Base-by-base conservation (phyloP, 1,140 invertebrate genomes). In the Epicauta chinensis region DNA sequence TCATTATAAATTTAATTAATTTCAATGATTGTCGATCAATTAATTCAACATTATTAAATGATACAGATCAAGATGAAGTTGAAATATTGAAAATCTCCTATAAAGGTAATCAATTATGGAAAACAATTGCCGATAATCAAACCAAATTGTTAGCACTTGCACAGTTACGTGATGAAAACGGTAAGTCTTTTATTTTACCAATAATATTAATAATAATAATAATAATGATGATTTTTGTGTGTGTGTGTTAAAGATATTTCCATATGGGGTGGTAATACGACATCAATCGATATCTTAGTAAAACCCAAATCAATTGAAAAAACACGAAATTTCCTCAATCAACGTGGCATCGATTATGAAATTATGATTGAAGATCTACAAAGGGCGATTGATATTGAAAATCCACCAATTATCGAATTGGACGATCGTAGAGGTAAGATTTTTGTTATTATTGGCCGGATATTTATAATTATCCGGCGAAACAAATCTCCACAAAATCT, bases 351-450 rank as follows among this genome's bases (percentile, higher is more conserved):
- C 36, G 68, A 76, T 6, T 88, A 79, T 54, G 73, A 81, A 5
- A 69, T 89, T 1, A 66, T 87, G 7, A 88, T 90, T 59, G 76
- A 82, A 10, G 81, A 90, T 69, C 59, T 91, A 15, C 86, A 91
- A 65, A 75, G 77, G 55, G 81, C 82, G 5, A 90, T 91, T 23
- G 79, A 89, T 56, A 76, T 80, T 53, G 87, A 90, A 71, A 91
- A 89, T 71, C 84, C 84, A 16, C 72, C 77, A 6, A 55, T 65
- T 4, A 78, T 82, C 42, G 75, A 83, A 64, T 73, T 87, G 10
- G 77, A 83, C 59, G 81, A 87, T 53, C 77, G 86, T 61, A 78
- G 84, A 79, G 87, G 86, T 88, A 64, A 65, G 72, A 60, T 36
- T 42, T 49, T 38, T n/a, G n/a, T n/a, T n/a, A n/a, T n/a, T n/a